These are phyloP conservation scores for Myodes glareolus DNA, from an alignment of 2,113 vertebrate species.

Conservation along the genomic window DNA sequence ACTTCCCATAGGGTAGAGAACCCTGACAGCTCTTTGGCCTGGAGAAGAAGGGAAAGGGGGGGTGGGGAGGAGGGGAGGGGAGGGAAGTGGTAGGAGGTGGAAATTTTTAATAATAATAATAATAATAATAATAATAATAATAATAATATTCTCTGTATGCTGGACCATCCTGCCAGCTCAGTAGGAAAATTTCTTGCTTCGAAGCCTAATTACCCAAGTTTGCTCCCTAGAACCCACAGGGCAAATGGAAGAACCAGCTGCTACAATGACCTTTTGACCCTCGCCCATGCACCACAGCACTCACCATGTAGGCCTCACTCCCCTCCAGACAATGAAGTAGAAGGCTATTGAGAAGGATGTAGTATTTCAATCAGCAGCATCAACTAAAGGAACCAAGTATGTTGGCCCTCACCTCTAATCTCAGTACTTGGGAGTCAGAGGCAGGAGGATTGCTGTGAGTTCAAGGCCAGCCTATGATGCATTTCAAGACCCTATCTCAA, in stretches of 20 bases:
- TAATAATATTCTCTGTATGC: background rate
- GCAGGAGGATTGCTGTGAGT: background rate
- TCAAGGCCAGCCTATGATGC: background rate
- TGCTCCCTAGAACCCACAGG: too few relatives aligned
- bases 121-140: too few relatives aligned
- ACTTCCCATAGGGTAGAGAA: too few relatives aligned
- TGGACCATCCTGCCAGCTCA: background rate
- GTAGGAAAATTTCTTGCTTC: background rate
- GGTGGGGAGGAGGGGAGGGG: too few relatives aligned
- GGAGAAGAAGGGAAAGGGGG: too few relatives aligned
- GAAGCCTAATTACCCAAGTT: background rate
- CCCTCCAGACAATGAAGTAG: background rate
- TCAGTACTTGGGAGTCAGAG: background rate
- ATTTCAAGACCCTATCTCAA: background rate
- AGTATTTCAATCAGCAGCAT: background rate
- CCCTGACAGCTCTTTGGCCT: too few relatives aligned
- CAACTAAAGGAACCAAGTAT: background rate
- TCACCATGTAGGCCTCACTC: background rate
- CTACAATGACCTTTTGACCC: background rate
- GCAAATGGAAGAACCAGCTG: too few relatives aligned
- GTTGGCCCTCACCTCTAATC: background rate
- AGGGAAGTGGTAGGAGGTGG: too few relatives aligned
- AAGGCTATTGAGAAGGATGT: background rate
- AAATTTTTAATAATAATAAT: too few relatives aligned
- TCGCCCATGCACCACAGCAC: background rate